Evolutionary conservation across 2,113 vertebrate genomes (phyloP).

Genomic region (Gorsachius goisagi): DNA sequence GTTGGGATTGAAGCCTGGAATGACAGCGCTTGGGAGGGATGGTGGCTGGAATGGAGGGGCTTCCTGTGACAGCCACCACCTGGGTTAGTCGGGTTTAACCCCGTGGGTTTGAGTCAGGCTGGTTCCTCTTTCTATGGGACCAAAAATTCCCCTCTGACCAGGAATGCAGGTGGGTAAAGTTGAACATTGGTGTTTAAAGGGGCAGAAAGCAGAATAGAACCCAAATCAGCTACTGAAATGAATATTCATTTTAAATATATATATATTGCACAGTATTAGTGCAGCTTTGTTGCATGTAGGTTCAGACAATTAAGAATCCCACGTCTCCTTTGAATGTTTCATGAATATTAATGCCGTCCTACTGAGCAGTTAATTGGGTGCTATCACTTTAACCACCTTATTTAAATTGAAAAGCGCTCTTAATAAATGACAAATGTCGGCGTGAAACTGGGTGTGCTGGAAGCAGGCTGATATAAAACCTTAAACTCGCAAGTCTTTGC

Average conservation of each 20-base stretch:
- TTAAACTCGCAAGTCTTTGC: neutral
- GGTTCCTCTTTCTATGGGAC: neutral
- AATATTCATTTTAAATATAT: too few relatives aligned
- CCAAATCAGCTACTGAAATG: neutral
- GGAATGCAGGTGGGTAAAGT: too few relatives aligned
- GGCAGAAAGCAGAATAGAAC: neutral
- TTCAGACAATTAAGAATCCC: neutral
- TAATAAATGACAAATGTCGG: neutral
- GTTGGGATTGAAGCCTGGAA: accelerated
- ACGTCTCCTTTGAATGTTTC: neutral
- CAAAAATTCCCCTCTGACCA: neutral
- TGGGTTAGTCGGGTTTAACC: neutral
- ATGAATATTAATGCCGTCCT: neutral
- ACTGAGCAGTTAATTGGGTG: conserved; percentile 37
- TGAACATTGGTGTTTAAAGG: neutral
- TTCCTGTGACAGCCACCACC: accelerated
- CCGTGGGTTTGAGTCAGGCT: neutral
- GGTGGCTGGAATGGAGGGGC: neutral
- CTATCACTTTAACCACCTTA: neutral
- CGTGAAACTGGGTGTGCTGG: accelerated
- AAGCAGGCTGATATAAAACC: neutral
- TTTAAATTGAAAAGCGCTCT: neutral
- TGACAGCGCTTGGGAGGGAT: neutral
- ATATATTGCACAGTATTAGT: neutral
- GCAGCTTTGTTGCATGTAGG: neutral